Base-by-base conservation (phyloP, 2,797 vertebrate genomes). In the Catharus ustulatus region DNA sequence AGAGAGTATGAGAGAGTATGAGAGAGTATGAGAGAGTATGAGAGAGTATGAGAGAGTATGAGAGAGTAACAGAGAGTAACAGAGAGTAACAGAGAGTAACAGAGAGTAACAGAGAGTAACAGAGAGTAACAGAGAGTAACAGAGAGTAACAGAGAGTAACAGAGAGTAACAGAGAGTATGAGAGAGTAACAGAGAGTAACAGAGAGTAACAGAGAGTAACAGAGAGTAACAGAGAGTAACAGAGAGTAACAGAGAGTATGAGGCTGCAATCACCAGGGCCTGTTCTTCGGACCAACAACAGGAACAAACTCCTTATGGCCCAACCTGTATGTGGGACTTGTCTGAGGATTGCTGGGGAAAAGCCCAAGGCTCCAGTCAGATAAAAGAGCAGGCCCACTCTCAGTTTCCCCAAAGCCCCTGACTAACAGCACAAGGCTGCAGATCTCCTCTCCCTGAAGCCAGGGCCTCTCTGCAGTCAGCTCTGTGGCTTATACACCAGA, bases 221-320 rank as follows among this genome's bases (percentile, higher is more conserved):
- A 38, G 36, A 38, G 36, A 38, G 36, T 38, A 38, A 38, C 36
- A 38, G 36, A 38, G 36, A 38, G 36, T 38, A 38, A 38, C 36
- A 38, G 36, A 38, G n/a, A n/a, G n/a, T n/a, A n/a, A n/a, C n/a
- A n/a, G n/a, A 51, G 51, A 29, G 14, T 0, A 13, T 0, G 5
- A 76, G 52, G 59, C 27, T 84, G 58, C 61, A 75, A 51, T 38
- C 38, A 66, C 11, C 42, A 84, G 42, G 29, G 34, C 8, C 17
- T 34, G 18, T 22, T 73, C 57, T 57, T 88, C 51, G 74, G 74
- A 71, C 11, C 42, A 72, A n/a, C 36, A 67, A 48, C 15, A 67
- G 13, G 36, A 95, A 63, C 7, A 43, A 63, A 32, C 14, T 89
- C 63, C 57, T 72, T 26, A 68, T n/a, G 16, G 38, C 54, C 10